Evolutionary conservation across 2,888 invertebrate species (phyloP).

Genomic region (Pogonocherus hispidulus): DNA sequence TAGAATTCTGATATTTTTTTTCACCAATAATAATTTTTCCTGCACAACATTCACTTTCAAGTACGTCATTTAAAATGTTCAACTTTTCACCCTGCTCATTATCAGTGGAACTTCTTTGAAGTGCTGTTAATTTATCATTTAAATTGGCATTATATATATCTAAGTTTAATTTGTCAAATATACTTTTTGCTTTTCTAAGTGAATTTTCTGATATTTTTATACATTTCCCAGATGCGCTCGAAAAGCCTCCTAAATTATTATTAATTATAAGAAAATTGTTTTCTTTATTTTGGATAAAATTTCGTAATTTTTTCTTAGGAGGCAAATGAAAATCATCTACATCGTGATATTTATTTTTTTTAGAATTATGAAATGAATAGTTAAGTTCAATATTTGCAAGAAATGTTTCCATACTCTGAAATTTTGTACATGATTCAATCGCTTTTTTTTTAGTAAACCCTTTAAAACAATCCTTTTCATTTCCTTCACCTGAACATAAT

Average conservation of each 20-base stretch:
- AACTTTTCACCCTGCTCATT: too few relatives aligned
- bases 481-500: slow-evolving; percentile 18
- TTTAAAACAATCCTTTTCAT: slow-evolving; percentile 25
- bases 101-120: not conserved
- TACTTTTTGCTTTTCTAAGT: slow-evolving; percentile 48
- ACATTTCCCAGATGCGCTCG: slow-evolving; percentile 34
- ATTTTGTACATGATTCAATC: not conserved
- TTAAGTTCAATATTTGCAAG: too few relatives aligned
- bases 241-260: slow-evolving; percentile 14
- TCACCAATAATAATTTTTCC: not conserved
- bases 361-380: too few relatives aligned
- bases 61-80: too few relatives aligned
- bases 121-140: not conserved
- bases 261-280: not conserved
- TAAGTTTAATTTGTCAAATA: slow-evolving; percentile 16
- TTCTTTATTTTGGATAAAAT: not conserved
- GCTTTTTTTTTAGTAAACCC: slow-evolving; percentile 35
- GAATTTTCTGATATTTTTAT: slow-evolving; percentile 66
- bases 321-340: too few relatives aligned
- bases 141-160: not conserved
- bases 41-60: too few relatives aligned
- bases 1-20: not conserved
- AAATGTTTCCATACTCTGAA: too few relatives aligned
- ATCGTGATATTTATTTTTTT: too few relatives aligned
- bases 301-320: slow-evolving; percentile 30